A percentile compares a stretch with the other conserved stretches of the same genome.
These are phyloP conservation scores for Scaptomyza hsui DNA, from an alignment of 1,140 invertebrate species.

Conservation along the genomic window DNA sequence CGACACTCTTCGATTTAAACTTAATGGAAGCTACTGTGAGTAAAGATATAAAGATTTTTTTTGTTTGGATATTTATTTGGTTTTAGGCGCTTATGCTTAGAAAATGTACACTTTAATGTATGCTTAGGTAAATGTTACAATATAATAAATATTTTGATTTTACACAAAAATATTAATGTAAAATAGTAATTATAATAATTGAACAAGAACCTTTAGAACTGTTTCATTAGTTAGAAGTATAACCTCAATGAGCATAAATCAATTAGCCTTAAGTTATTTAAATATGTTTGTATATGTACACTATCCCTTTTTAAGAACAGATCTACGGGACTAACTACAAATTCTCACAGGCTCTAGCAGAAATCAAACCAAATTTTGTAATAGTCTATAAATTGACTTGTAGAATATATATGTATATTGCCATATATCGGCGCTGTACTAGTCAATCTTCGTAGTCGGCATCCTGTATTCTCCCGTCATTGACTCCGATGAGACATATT, in stretches of 20 bases:
- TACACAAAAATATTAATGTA: constrained; percentile 28
- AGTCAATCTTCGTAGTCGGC: constrained; percentile 82
- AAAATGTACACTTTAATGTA: constrained; percentile 54
- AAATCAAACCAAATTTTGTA: constrained; percentile 17
- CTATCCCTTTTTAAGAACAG: constrained; percentile 1
- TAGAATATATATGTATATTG: constrained; percentile 37
- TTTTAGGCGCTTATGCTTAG: constrained; percentile 39
- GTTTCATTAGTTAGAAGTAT: constrained; percentile 61
- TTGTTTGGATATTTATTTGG: constrained; percentile 56
- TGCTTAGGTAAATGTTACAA: constrained; percentile 17
- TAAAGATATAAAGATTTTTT: too few species aligned
- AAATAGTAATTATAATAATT: constrained; percentile 39
- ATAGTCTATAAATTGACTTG: constrained; percentile 58
- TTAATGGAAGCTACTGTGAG: too few species aligned
- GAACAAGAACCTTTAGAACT: constrained; percentile 49
- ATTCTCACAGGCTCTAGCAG: constrained; percentile 18
- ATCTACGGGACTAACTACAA: constrained; percentile 41
- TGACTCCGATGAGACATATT: constrained; percentile 49
- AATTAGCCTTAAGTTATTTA: constrained; percentile 66
- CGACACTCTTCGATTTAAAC: too few species aligned
- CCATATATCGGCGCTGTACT: constrained; percentile 54
- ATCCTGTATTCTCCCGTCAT: constrained; percentile 68
- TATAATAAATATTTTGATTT: constrained; percentile 38
- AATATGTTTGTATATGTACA: constrained; percentile 59
- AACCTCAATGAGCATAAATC: constrained; percentile 75